phyloP scores from a whole-genome alignment of 2,113 vertebrate genomes.

The Sebastes fasciatus region DNA sequence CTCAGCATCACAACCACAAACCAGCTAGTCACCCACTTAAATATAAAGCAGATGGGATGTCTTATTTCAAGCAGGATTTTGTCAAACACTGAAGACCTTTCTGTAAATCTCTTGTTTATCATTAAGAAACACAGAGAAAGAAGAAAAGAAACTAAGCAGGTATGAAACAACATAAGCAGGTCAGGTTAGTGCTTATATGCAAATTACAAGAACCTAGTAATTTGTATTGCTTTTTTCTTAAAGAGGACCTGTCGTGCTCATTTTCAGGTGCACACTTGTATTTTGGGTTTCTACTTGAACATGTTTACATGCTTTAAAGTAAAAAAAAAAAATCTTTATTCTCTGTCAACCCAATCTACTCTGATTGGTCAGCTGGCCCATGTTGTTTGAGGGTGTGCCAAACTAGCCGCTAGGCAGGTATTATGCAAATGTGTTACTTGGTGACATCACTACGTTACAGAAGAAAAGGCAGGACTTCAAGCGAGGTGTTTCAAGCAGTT shows the following conservation, averaged over 20 bases:
- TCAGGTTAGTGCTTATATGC: not conserved
- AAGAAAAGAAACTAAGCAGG: not conserved
- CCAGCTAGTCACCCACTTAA: conserved; percentile 49
- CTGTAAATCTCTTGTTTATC: conserved; percentile 21
- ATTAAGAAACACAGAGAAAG: conserved; percentile 15
- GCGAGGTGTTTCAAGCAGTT: too few relatives aligned
- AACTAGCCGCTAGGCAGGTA: too few relatives aligned
- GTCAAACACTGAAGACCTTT: conserved; percentile 23
- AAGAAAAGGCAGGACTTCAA: too few relatives aligned
- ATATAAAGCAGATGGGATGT: conserved; percentile 55
- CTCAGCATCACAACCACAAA: conserved; percentile 27
- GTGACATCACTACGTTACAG: too few relatives aligned
- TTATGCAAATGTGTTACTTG: too few relatives aligned
- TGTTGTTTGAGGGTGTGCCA: too few relatives aligned
- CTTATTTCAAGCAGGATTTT: conserved; percentile 44
- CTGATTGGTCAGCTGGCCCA: too few relatives aligned
- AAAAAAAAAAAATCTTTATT: too few relatives aligned
- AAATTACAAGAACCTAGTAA: not conserved
- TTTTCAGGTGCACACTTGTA: too few relatives aligned
- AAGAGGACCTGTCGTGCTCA: not conserved
- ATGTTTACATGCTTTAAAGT: too few relatives aligned
- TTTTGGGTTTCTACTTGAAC: too few relatives aligned
- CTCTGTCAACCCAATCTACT: too few relatives aligned
- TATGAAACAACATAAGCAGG: conserved; percentile 4
- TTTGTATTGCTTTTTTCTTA: not conserved